A percentile compares a stretch with the other conserved stretches of the same genome.
phyloP scores from a whole-genome alignment of 2,888 invertebrate species.

The Orchesellides sinensis region DNA sequence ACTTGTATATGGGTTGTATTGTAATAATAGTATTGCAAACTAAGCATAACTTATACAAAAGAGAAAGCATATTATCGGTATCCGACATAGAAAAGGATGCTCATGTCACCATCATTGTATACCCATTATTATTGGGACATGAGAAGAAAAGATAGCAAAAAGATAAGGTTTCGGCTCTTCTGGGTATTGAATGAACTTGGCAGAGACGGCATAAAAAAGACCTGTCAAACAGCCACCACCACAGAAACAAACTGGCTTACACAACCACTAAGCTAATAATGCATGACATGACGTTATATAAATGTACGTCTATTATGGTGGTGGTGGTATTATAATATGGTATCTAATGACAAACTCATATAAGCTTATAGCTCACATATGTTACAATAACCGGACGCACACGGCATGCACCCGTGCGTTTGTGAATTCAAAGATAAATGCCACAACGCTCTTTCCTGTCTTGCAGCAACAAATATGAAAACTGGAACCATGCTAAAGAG shows the following conservation, averaged over 20 bases:
- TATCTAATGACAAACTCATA: background rate
- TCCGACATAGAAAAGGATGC: conserved; percentile 10
- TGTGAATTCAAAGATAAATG: too few species aligned
- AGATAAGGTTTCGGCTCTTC: background rate
- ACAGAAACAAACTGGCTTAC: background rate
- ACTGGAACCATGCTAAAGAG: too few species aligned
- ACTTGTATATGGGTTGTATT: background rate
- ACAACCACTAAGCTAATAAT: background rate
- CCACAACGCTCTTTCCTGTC: too few species aligned
- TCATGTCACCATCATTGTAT: background rate
- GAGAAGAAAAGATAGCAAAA: background rate
- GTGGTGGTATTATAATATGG: background rate
- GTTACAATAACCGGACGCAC: too few species aligned
- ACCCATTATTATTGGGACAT: background rate
- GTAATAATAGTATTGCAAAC: background rate
- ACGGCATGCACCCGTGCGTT: too few species aligned
- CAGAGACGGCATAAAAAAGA: background rate
- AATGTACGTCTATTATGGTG: background rate
- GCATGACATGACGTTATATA: background rate
- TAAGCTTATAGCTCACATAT: too few species aligned
- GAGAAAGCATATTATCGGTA: too few species aligned
- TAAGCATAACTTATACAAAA: too few species aligned
- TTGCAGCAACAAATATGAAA: too few species aligned
- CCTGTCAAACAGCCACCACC: background rate
- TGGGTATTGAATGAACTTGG: background rate